phyloP scores from a whole-genome alignment of 1,140 invertebrate species.

The Argopecten irradians region DNA sequence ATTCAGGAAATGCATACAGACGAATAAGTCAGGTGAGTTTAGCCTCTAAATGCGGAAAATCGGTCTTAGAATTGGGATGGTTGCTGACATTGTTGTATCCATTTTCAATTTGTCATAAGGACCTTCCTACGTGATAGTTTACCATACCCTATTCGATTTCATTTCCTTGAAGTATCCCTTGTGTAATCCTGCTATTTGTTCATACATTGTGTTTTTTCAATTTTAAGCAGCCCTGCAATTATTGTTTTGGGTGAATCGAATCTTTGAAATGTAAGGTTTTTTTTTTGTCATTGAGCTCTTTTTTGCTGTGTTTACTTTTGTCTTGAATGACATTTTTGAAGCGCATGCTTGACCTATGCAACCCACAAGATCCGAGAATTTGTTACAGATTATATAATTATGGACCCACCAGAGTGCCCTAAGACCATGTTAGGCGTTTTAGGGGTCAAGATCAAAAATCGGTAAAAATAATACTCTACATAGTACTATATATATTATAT shows the following conservation, averaged over 20 bases:
- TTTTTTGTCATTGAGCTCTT: not conserved
- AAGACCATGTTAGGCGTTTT: too few relatives aligned
- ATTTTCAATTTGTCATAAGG: constrained; percentile 16
- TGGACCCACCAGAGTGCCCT: too few relatives aligned
- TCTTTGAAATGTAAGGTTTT: not conserved
- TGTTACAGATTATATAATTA: too few relatives aligned
- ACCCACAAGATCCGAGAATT: too few relatives aligned
- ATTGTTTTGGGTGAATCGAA: not conserved
- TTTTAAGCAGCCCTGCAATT: not conserved
- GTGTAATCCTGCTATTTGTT: not conserved
- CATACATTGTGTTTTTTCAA: not conserved
- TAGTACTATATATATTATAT: too few relatives aligned
- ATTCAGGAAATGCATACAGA: constrained; percentile 60
- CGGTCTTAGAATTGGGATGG: not conserved
- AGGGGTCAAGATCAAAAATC: too few relatives aligned
- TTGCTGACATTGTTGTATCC: not conserved
- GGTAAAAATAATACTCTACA: too few relatives aligned
- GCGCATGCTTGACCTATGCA: too few relatives aligned
- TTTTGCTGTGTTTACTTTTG: not conserved
- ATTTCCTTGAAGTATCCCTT: not conserved
- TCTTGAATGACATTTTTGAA: not conserved
- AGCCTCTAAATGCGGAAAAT: constrained; percentile 19
- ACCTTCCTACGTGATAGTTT: not conserved
- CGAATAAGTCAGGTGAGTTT: constrained; percentile 63
- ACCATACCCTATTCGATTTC: not conserved